Evolutionary conservation across 2,797 vertebrate genomes (phyloP).

Genomic region (Poeciliopsis turneri): DNA sequence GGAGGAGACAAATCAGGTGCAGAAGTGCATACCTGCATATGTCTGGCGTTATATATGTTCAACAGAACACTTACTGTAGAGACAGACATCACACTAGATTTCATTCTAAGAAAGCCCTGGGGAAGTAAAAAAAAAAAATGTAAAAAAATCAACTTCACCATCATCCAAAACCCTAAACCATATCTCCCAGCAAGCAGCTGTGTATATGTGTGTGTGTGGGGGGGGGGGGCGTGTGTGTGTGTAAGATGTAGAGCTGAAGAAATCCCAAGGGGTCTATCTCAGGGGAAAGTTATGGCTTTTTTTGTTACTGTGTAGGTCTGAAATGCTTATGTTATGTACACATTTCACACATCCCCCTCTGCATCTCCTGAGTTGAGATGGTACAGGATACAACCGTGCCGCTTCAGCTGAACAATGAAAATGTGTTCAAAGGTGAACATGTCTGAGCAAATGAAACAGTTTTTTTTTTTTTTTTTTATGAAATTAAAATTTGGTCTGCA

Average conservation of each 20-base stretch:
- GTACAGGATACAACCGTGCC: conserved; percentile 17
- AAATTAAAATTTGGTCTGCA: neutral
- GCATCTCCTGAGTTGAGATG: conserved; percentile 8
- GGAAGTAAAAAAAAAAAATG: conserved; percentile 29
- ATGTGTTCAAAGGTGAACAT: conserved; percentile 30
- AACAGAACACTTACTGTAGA: conserved; percentile 61
- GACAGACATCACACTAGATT: conserved; percentile 74
- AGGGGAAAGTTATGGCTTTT: conserved; percentile 52
- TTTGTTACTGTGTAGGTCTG: conserved; percentile 46
- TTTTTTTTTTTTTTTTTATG: neutral
- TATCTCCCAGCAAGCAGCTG: conserved; percentile 19
- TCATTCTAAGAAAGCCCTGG: conserved; percentile 65
- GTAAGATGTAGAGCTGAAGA: conserved; percentile 31
- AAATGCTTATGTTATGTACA: conserved; percentile 41
- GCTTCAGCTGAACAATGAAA: conserved; percentile 40
- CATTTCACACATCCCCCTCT: neutral
- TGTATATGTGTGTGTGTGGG: conserved; percentile 1
- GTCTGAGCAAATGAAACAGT: conserved; percentile 7
- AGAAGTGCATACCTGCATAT: conserved; percentile 21
- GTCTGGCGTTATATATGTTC: conserved; percentile 50
- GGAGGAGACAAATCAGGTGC: conserved; percentile 6
- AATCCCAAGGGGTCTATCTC: conserved; percentile 57
- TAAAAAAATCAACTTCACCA: conserved; percentile 61
- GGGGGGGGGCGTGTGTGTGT: too few relatives aligned
- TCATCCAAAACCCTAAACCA: conserved; percentile 19